Percentiles rank a stretch among this genome's conserved stretches.
phyloP scores from a whole-genome alignment of 2,797 vertebrate species.

The Pangasius sanitwongsei region DNA sequence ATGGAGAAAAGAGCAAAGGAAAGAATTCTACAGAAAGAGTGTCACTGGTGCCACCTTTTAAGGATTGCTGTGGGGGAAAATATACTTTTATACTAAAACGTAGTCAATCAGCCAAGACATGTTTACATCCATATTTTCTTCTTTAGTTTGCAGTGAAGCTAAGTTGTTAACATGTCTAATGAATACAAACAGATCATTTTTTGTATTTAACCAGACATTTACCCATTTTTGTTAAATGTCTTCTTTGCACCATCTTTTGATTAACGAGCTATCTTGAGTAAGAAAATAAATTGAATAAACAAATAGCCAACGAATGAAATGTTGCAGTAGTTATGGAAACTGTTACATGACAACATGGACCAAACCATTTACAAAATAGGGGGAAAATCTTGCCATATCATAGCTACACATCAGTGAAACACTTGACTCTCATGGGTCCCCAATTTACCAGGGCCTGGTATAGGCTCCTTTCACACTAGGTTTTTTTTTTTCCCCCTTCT shows the following conservation, averaged over 20 bases:
- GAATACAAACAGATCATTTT: not conserved
- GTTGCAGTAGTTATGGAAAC: not conserved
- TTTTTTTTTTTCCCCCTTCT: not conserved
- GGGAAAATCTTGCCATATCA: not conserved
- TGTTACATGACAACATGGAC: not conserved
- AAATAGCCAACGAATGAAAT: not conserved
- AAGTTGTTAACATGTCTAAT: not conserved
- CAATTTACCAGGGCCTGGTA: not conserved
- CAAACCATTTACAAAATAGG: not conserved
- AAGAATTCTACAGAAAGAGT: not conserved
- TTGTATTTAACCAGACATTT: not conserved
- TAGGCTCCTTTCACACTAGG: not conserved
- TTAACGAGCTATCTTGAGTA: not conserved
- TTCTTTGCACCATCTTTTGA: not conserved
- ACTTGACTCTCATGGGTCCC: not conserved
- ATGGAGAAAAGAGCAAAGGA: not conserved
- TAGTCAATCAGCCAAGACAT: not conserved
- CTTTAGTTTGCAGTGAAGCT: not conserved
- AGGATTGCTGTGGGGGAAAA: not conserved
- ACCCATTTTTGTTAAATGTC: not conserved
- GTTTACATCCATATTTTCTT: not conserved
- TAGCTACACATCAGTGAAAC: not conserved
- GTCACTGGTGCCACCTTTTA: not conserved
- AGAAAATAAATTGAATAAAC: not conserved
- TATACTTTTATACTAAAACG: not conserved